phyloP scores from a whole-genome alignment of 2,797 vertebrate genomes.

The Eremophila alpestris region DNA sequence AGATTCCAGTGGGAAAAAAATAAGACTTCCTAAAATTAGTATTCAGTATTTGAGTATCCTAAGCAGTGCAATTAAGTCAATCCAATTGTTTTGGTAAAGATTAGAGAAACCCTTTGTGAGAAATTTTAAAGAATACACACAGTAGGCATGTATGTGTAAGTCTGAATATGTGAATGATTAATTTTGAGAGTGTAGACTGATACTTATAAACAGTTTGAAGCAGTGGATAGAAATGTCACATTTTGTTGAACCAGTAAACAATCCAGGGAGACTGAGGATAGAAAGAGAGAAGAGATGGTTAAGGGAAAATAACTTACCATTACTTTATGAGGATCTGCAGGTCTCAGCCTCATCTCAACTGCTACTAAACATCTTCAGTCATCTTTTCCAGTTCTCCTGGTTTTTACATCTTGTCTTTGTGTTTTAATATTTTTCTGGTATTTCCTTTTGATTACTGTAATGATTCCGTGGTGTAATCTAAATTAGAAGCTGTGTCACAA shows the following conservation, averaged over 20 bases:
- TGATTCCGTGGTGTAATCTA: not conserved
- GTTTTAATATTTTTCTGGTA: not conserved
- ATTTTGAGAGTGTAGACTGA: not conserved
- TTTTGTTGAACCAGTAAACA: not conserved
- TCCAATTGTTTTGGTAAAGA: not conserved
- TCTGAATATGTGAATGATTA: not conserved
- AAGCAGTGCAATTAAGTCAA: not conserved
- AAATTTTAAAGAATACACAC: not conserved
- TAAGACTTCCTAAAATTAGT: not conserved
- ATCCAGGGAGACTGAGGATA: not conserved
- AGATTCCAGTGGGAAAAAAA: not conserved
- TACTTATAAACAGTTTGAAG: not conserved
- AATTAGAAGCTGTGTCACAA: not conserved
- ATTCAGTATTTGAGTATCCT: not conserved
- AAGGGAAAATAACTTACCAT: not conserved
- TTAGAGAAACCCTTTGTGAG: not conserved
- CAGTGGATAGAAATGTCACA: not conserved
- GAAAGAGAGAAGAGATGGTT: not conserved
- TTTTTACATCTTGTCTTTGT: not conserved
- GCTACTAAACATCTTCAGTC: not conserved
- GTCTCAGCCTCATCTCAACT: not conserved
- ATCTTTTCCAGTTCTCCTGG: not conserved
- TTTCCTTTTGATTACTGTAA: not conserved
- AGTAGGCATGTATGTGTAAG: not conserved
- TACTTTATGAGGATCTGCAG: not conserved